Conservation (phyloP, 2,797 vertebrate species). For the Intellagama lesueurii region DNA sequence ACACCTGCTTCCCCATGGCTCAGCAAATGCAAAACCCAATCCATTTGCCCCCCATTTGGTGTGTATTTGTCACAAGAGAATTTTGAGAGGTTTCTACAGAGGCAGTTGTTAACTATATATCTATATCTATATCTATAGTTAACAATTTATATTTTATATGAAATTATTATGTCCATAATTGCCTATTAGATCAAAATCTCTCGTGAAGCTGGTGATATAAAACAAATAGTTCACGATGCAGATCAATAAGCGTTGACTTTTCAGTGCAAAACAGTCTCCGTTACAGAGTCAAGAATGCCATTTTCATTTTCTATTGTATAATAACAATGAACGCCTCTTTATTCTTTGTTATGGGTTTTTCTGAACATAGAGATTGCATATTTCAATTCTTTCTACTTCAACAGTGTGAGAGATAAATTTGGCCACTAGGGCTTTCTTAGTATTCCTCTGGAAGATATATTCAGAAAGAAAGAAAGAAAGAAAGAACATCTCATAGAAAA, state of each 20-base stretch:
- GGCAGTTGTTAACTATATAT: constrained; percentile 2
- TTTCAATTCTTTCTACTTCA: constrained; percentile 53
- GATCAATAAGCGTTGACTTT: constrained; percentile 68
- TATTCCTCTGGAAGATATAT: background rate
- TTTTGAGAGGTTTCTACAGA: constrained; percentile 38
- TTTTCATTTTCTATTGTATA: constrained; percentile 46
- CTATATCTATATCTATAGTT: background rate
- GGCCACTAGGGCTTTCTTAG: constrained; percentile 6
- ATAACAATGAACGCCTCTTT: constrained; percentile 44
- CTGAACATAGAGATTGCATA: constrained; percentile 43
- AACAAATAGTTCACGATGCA: constrained; percentile 50
- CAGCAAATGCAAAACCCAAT: background rate
- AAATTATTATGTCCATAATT: constrained; percentile 5
- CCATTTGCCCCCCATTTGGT: background rate
- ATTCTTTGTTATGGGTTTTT: constrained; percentile 44
- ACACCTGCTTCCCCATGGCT: too few relatives aligned
- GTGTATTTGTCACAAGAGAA: constrained; percentile 29
- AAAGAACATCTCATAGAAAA: too few relatives aligned
- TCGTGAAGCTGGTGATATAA: constrained; percentile 45
- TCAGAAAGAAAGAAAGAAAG: too few relatives aligned
- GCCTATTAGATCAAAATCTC: constrained; percentile 48
- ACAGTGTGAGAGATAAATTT: background rate
- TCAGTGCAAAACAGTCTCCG: constrained; percentile 52
- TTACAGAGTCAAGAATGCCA: constrained; percentile 29
- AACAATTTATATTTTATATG: too few relatives aligned